Conservation (phyloP, 2,113 vertebrate species). For the Psittacara wagleri region DNA sequence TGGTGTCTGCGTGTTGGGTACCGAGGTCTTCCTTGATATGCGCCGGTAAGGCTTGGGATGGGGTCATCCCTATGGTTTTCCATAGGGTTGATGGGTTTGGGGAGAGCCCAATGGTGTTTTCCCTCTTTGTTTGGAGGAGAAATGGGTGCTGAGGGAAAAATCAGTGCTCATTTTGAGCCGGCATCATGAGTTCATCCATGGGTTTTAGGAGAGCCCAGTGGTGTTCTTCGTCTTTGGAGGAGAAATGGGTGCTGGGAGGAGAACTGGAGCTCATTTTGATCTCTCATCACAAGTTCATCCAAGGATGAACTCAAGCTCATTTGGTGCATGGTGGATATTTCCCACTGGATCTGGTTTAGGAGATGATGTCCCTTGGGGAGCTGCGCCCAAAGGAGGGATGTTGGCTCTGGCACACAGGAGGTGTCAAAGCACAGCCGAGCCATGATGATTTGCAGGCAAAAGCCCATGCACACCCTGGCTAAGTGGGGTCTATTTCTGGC, state of each 20-base stretch:
- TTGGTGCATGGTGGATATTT: accelerated
- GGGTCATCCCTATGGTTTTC: neutral
- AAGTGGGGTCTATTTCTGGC: constrained; percentile 44
- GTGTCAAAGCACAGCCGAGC: accelerated
- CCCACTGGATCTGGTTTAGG: neutral
- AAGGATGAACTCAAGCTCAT: neutral
- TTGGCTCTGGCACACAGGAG: accelerated
- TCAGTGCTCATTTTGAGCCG: neutral
- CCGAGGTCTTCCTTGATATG: constrained; percentile 22
- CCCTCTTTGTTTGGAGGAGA: neutral
- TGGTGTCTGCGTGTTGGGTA: constrained; percentile 57
- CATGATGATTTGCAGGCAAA: neutral
- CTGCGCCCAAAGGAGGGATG: neutral
- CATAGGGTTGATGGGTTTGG: neutral
- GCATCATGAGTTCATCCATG: neutral
- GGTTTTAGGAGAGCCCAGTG: neutral
- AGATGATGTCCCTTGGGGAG: neutral
- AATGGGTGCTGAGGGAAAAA: neutral
- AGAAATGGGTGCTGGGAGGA: neutral
- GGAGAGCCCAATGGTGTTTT: accelerated
- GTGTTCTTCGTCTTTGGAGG: neutral
- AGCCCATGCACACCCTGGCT: neutral
- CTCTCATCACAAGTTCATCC: neutral
- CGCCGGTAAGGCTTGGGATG: constrained; percentile 35
- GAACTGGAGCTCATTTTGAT: neutral